These are phyloP conservation scores for Epizoanthus scotinus DNA, from an alignment of 92 coral and sea anemone species.

Conservation along the genomic window DNA sequence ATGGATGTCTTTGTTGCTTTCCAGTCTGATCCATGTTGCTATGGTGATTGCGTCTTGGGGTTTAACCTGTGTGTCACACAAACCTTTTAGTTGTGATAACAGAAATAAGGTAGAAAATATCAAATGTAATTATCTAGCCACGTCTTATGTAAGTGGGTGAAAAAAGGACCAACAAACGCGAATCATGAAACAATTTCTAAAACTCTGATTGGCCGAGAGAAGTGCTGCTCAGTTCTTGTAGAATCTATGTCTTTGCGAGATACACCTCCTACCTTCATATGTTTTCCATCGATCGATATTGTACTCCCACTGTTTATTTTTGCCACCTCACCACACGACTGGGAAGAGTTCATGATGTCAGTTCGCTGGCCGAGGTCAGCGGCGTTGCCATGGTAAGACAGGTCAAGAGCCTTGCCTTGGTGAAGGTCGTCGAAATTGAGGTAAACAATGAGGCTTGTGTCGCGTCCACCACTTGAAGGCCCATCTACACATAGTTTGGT, in stretches of 20 bases:
- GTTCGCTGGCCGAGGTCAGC: slow-evolving; percentile 62
- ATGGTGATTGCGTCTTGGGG: slow-evolving; percentile 82
- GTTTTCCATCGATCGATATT: slow-evolving; percentile 59
- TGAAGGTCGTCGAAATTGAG: slow-evolving; percentile 66
- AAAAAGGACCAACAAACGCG: too few relatives aligned
- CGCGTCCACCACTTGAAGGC: not conserved
- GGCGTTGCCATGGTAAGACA: slow-evolving; percentile 45
- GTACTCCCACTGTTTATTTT: slow-evolving; percentile 63
- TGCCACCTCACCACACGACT: slow-evolving; percentile 80
- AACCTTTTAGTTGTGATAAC: not conserved
- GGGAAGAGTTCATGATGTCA: slow-evolving; percentile 54
- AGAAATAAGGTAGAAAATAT: too few relatives aligned
- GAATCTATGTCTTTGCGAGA: too few relatives aligned
- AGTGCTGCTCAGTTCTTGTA: too few relatives aligned
- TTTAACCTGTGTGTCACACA: slow-evolving; percentile 53
- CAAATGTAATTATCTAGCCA: too few relatives aligned
- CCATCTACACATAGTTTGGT: not conserved
- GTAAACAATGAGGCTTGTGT: slow-evolving; percentile 57
- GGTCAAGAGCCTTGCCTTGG: slow-evolving; percentile 38
- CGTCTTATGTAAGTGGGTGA: too few relatives aligned
- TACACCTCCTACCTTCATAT: slow-evolving; percentile 57
- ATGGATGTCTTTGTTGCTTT: slow-evolving; percentile 71
- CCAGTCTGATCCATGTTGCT: slow-evolving; percentile 89
- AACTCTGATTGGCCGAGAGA: too few relatives aligned
- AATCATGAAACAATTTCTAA: too few relatives aligned